phyloP scores from a whole-genome alignment of 2,797 vertebrate genomes.

The Periophthalmus magnuspinnatus region DNA sequence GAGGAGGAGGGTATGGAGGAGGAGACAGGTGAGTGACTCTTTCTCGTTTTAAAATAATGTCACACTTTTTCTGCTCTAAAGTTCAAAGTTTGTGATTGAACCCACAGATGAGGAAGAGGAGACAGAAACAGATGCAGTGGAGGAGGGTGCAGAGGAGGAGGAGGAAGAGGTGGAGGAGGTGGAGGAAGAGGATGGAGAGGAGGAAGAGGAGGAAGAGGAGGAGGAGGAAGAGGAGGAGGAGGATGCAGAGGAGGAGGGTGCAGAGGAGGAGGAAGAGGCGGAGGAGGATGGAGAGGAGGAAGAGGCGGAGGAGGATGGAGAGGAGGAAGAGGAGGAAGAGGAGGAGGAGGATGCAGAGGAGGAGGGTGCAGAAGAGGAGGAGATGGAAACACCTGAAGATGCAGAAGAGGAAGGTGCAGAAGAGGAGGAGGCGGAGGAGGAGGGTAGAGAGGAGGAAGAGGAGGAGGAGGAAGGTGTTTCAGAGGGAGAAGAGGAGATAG shows the following conservation, averaged over 20 bases:
- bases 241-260: not conserved
- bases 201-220: not conserved
- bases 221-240: not conserved
- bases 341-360: not conserved
- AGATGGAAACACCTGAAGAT: not conserved
- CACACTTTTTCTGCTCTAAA: no score
- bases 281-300: accelerated
- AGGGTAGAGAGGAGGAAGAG: accelerated
- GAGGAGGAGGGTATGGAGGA: no score
- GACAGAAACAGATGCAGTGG: not conserved
- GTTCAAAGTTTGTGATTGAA: no score
- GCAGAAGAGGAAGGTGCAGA: not conserved
- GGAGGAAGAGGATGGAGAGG: not conserved
- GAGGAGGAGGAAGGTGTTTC: not conserved
- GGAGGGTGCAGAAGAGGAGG: not conserved
- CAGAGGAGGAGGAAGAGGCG: not conserved
- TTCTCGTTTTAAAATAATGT: no score
- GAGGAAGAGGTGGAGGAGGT: not conserved
- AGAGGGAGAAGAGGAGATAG: not conserved
- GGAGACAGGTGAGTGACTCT: no score
- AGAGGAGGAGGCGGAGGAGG: not conserved
- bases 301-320: constrained; percentile 2
- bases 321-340: not conserved
- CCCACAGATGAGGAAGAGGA: not conserved
- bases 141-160: not conserved